phyloP scores from a whole-genome alignment of 1,140 invertebrate species.

The Dufourea novaeangliae region DNA sequence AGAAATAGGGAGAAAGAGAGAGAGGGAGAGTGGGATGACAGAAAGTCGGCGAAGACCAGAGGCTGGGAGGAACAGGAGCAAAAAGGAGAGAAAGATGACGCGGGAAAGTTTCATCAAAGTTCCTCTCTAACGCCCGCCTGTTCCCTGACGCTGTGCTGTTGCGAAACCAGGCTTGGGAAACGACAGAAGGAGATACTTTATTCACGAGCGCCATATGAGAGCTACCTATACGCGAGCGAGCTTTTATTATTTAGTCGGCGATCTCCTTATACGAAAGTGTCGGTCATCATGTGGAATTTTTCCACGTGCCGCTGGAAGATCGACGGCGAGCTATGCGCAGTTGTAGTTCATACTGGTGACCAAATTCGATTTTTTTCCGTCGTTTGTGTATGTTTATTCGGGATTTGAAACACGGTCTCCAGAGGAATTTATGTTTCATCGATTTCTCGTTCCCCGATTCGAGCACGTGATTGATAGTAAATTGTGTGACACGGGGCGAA shows the following conservation, averaged over 20 bases:
- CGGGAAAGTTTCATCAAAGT: conserved; percentile 50
- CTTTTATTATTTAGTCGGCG: conserved; percentile 44
- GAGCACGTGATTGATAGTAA: too few relatives aligned
- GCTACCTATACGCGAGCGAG: conserved; percentile 15
- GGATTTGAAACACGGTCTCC: too few relatives aligned
- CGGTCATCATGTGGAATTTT: neutral
- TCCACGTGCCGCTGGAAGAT: neutral
- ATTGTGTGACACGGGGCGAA: too few relatives aligned
- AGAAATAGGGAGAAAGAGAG: neutral
- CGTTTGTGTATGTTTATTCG: too few relatives aligned
- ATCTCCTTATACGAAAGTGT: conserved; percentile 3
- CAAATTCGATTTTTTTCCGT: too few relatives aligned
- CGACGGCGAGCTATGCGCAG: neutral
- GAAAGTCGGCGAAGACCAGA: conserved; percentile 2
- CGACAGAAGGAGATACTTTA: conserved; percentile 68
- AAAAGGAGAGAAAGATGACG: conserved; percentile 40
- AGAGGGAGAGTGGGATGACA: neutral
- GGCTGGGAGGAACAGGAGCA: neutral
- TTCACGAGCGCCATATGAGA: conserved; percentile 55
- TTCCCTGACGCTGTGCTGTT: conserved; percentile 7
- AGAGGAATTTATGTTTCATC: too few relatives aligned
- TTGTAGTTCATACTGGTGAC: too few relatives aligned
- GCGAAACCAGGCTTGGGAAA: conserved; percentile 37
- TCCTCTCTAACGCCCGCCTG: neutral
- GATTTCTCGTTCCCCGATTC: too few relatives aligned